Percentiles rank a stretch among this genome's conserved stretches.
Conservation (phyloP, 2,113 vertebrate species). For the Fukomys damarensis region DNA sequence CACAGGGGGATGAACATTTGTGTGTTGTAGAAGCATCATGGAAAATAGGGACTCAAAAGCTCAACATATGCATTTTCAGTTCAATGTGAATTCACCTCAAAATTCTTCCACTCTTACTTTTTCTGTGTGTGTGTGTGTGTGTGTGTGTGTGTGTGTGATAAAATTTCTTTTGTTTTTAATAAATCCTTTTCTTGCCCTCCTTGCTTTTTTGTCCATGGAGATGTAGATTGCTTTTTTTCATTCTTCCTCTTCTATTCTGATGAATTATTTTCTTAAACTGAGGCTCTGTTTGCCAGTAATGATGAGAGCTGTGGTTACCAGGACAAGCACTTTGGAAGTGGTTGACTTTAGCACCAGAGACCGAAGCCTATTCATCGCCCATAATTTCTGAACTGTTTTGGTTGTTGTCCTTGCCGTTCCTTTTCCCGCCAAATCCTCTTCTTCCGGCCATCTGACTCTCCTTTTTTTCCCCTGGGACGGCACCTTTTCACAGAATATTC, state of each 20-base stretch:
- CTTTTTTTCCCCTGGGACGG: neutral
- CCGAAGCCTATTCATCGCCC: neutral
- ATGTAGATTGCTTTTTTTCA: neutral
- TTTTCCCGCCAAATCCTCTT: neutral
- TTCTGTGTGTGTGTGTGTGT: neutral
- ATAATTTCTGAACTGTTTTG: neutral
- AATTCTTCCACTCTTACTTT: neutral
- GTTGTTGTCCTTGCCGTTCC: neutral
- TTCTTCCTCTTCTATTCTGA: neutral
- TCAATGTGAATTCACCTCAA: neutral
- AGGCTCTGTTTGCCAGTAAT: neutral
- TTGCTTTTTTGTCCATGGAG: neutral
- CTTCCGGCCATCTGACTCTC: neutral
- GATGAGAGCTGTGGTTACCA: neutral
- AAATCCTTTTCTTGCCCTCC: neutral
- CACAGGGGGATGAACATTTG: neutral
- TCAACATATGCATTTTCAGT: neutral
- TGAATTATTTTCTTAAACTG: neutral
- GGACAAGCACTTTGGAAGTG: no score
- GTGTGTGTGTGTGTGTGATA: neutral
- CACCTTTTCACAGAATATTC: neutral
- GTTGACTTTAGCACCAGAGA: neutral
- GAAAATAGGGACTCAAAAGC: neutral
- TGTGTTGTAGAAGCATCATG: neutral
- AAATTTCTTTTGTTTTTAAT: neutral